A percentile compares a stretch with the other conserved stretches of the same genome.
Evolutionary conservation across 2,888 invertebrate species (phyloP).

Genomic region (Ennomos quercinarius): DNA sequence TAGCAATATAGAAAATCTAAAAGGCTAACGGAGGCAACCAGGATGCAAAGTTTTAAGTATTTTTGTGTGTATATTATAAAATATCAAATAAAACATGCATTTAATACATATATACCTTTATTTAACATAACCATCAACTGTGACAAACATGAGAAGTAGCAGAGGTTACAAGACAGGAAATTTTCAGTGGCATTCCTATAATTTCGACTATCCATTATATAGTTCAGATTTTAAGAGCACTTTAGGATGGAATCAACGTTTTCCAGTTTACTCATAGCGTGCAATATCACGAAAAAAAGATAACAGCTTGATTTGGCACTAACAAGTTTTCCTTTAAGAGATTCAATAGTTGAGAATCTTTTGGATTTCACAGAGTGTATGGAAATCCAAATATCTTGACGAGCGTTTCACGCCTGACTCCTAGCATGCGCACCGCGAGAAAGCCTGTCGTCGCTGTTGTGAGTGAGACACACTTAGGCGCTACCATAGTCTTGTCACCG

Average conservation of each 20-base stretch:
- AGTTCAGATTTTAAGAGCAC: conserved; percentile 82
- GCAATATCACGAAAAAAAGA: conserved; percentile 64
- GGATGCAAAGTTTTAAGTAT: conserved; percentile 3
- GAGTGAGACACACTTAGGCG: too few relatives aligned
- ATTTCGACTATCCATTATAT: conserved; percentile 66
- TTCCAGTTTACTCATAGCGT: conserved; percentile 70
- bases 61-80: conserved; percentile 11
- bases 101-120: conserved; percentile 58
- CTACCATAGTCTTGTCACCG: too few relatives aligned
- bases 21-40: background rate
- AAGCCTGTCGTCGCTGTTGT: too few relatives aligned
- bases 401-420: too few relatives aligned
- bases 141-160: conserved; percentile 64
- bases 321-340: conserved; percentile 46
- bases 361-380: conserved; percentile 10
- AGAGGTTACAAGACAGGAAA: conserved; percentile 56
- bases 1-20: too few relatives aligned
- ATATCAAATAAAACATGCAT: conserved; percentile 42
- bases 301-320: conserved; percentile 62
- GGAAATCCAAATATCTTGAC: conserved; percentile 1
- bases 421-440: too few relatives aligned
- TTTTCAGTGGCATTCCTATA: conserved; percentile 52
- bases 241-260: conserved; percentile 83
- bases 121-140: conserved; percentile 73
- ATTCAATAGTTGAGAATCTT: conserved; percentile 39